A percentile compares a stretch with the other conserved stretches of the same genome.
Evolutionary conservation across 2,113 vertebrate genomes (phyloP).

Genomic region (Cyphomyrus plagiostoma): DNA sequence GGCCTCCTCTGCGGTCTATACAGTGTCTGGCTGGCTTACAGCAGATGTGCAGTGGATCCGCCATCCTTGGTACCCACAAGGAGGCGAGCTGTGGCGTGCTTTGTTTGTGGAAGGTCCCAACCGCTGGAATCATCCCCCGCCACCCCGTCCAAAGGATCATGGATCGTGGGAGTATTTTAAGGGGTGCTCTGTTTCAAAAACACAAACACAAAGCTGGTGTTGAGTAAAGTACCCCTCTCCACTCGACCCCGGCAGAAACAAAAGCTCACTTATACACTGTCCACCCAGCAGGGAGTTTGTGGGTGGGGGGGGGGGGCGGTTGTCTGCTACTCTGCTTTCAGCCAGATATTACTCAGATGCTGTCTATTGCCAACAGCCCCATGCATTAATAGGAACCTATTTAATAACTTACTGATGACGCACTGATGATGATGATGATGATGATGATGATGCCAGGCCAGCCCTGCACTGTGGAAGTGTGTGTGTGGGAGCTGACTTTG

Average conservation of each 20-base stretch:
- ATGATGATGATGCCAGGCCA: background rate
- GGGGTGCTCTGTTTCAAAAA: background rate
- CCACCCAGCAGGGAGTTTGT: background rate
- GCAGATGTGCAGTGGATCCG: background rate
- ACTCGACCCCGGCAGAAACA: background rate
- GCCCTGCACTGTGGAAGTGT: background rate
- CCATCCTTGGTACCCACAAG: too few relatives aligned
- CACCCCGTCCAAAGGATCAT: background rate
- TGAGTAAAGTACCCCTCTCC: constrained; percentile 1
- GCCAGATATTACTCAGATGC: constrained; percentile 23
- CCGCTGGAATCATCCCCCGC: background rate
- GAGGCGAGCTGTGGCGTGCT: background rate
- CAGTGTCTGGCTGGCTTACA: background rate
- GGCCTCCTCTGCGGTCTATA: background rate
- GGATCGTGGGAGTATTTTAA: background rate
- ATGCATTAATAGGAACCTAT: constrained; percentile 13
- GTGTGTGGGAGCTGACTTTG: background rate
- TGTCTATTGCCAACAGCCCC: background rate
- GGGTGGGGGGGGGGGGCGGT: background rate
- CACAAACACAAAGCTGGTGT: background rate
- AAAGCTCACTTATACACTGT: constrained; percentile 22
- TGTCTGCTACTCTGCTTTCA: background rate
- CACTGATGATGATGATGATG: background rate
- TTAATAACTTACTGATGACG: constrained; percentile 14
- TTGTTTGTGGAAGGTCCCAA: background rate